A percentile compares a stretch with the other conserved stretches of the same genome.
phyloP scores from a whole-genome alignment of 53 echinoderm and acorn worm species.

The Paelopatides confundens region DNA sequence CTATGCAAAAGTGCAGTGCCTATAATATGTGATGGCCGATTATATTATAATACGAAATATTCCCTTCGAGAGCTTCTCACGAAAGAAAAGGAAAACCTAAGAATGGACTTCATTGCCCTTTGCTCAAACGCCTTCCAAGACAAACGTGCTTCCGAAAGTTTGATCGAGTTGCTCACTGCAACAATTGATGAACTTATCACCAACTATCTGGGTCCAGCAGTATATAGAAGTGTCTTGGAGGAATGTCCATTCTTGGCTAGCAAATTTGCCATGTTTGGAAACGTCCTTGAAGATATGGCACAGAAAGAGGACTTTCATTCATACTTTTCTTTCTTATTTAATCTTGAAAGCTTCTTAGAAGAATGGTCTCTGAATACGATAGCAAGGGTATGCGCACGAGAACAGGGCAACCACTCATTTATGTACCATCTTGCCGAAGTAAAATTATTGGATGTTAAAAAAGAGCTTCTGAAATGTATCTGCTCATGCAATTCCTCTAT shows the following conservation, averaged over 20 bases:
- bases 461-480: neutral
- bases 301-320: neutral
- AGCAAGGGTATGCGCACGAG: neutral
- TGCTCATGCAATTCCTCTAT: neutral
- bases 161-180: neutral
- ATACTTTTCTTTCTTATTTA: neutral
- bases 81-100: neutral
- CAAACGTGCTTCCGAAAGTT: conserved; percentile 1
- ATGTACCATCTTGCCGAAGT: neutral
- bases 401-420: neutral
- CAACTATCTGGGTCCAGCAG: conserved; percentile 2
- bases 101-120: conserved; percentile 8
- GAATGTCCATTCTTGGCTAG: neutral
- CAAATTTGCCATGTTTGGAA: neutral
- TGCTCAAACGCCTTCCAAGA: conserved; percentile 27
- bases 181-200: neutral
- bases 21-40: neutral
- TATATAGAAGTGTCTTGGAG: neutral
- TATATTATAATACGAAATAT: neutral
- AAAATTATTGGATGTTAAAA: neutral
- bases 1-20: conserved; percentile 19
- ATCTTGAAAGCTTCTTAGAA: neutral
- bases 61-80: conserved; percentile 17
- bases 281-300: conserved; percentile 1
- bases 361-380: neutral